Conservation (phyloP, 2,113 vertebrate species). For the Upupa epops region DNA sequence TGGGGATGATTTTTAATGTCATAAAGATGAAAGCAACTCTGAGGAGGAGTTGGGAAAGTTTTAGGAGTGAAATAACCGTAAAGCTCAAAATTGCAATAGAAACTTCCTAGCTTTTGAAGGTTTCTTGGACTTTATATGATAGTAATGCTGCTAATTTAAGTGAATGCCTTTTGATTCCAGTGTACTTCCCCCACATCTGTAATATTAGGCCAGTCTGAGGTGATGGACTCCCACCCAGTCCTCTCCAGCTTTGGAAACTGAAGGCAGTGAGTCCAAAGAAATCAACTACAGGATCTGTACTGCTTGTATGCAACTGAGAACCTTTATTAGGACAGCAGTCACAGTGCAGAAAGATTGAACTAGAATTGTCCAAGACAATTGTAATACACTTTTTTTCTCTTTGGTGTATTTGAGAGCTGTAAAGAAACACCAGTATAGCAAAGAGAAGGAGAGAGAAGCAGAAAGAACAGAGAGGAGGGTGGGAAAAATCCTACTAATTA, state of each 20-base stretch:
- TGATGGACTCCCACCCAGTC: background rate
- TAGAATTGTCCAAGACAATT: background rate
- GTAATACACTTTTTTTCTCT: background rate
- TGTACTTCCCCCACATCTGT: background rate
- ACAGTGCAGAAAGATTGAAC: accelerated
- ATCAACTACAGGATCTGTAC: background rate
- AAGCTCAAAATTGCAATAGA: background rate
- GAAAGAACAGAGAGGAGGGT: background rate
- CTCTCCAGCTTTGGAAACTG: background rate
- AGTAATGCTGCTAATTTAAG: background rate
- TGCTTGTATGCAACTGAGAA: background rate
- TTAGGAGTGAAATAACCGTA: background rate
- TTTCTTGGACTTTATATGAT: background rate
- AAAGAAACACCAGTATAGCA: background rate
- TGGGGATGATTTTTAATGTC: background rate
- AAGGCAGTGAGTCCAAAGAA: background rate
- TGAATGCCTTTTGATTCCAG: background rate
- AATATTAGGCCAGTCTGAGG: background rate
- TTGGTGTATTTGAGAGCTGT: background rate
- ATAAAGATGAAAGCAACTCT: background rate
- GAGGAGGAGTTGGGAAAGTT: background rate
- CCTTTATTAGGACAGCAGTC: background rate
- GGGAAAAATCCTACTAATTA: background rate
- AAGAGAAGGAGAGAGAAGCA: background rate
- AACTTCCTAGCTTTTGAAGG: background rate